Evolutionary conservation across 2,797 vertebrate genomes (phyloP).

Genomic region (Adelosebastes latens): DNA sequence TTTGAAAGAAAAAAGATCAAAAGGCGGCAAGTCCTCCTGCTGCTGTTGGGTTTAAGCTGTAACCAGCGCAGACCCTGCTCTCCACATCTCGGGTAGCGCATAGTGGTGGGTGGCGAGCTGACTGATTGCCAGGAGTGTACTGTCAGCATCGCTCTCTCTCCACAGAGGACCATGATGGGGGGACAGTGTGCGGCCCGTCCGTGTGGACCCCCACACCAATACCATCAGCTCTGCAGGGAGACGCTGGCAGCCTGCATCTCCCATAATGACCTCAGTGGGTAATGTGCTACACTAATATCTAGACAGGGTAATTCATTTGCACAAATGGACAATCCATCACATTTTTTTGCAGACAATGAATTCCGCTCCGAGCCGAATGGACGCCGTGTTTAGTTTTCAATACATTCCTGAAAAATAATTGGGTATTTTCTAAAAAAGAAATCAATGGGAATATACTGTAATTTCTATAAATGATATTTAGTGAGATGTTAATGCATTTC

Average conservation of each 20-base stretch:
- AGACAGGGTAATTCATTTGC: slow-evolving; percentile 69
- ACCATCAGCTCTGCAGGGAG: slow-evolving; percentile 44
- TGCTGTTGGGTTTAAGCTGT: slow-evolving; percentile 77
- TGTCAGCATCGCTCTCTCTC: slow-evolving; percentile 74
- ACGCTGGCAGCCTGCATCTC: slow-evolving; percentile 29
- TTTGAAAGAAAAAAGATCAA: slow-evolving; percentile 84
- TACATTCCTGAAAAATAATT: slow-evolving; percentile 54
- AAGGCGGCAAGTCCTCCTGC: slow-evolving; percentile 73
- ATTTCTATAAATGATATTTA: slow-evolving; percentile 52
- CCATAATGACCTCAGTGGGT: slow-evolving; percentile 69
- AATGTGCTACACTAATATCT: slow-evolving; percentile 65
- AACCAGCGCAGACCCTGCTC: slow-evolving; percentile 66
- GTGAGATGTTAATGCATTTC: slow-evolving; percentile 20
- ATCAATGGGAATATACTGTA: slow-evolving; percentile 40
- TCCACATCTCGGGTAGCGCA: slow-evolving; percentile 76
- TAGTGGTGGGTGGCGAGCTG: slow-evolving; percentile 85
- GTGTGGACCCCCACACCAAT: slow-evolving; percentile 43
- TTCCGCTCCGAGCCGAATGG: slow-evolving; percentile 35
- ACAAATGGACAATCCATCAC: slow-evolving; percentile 75
- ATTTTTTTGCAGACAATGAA: slow-evolving; percentile 59
- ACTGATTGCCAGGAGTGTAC: slow-evolving; percentile 81
- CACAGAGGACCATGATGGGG: slow-evolving; percentile 65
- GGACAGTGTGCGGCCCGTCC: slow-evolving; percentile 60
- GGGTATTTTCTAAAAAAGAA: slow-evolving; percentile 45
- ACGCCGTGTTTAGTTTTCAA: slow-evolving; percentile 49